Evolutionary conservation across 53 echinoderm and acorn worm species (phyloP).

Genomic region (Holothuria scabra): DNA sequence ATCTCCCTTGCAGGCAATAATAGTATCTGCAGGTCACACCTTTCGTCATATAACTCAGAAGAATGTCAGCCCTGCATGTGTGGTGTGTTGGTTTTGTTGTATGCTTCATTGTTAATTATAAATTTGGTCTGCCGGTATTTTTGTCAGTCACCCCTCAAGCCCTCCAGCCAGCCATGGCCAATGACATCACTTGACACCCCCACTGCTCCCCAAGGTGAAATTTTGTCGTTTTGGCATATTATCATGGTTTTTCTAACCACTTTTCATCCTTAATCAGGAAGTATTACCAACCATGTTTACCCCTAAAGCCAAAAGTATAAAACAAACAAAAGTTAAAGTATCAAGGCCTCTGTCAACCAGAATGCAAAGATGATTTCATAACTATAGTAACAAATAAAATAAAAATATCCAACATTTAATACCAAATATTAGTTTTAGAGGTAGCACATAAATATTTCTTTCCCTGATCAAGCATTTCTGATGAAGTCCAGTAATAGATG

Average conservation of each 20-base stretch:
- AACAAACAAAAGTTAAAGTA: too few relatives aligned
- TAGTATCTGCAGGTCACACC: constrained; percentile 14
- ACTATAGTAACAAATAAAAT: too few relatives aligned
- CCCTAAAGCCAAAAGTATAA: constrained; percentile 10
- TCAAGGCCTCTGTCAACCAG: too few relatives aligned
- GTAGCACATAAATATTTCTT: too few relatives aligned
- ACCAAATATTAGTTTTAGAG: too few relatives aligned
- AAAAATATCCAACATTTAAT: too few relatives aligned
- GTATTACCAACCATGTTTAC: constrained; percentile 21
- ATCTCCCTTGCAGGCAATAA: constrained; percentile 31
- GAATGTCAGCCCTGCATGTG: constrained; percentile 15
- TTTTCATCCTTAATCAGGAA: constrained; percentile 30
- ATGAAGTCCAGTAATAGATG: too few relatives aligned
- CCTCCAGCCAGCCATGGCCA: constrained; percentile 30
- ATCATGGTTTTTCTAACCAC: constrained; percentile 37
- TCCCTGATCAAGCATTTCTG: too few relatives aligned
- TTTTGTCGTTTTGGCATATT: constrained; percentile 40
- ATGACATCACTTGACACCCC: constrained; percentile 18
- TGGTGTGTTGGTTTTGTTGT: background rate
- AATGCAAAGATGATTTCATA: too few relatives aligned
- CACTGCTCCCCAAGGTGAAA: constrained; percentile 36
- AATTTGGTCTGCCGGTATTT: constrained; percentile 1
- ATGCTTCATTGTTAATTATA: background rate
- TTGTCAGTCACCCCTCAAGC: constrained; percentile 8
- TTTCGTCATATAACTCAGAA: background rate